A percentile compares a stretch with the other conserved stretches of the same genome.
Conservation (phyloP, 1,140 invertebrate genomes). For the Archegozetes longisetosus region DNA sequence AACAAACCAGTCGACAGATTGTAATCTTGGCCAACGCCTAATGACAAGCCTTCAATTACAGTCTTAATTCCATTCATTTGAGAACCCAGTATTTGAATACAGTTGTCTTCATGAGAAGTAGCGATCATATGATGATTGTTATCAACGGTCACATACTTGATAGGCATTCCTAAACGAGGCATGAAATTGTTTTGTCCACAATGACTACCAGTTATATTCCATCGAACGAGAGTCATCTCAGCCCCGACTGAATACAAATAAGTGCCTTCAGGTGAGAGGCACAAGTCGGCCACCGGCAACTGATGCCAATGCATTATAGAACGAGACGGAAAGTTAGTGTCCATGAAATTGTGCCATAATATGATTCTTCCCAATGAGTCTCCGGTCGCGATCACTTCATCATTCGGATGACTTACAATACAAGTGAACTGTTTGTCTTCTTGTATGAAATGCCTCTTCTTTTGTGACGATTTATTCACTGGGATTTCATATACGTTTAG, state of each 20-base stretch:
- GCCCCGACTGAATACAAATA: conserved; percentile 55
- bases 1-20: conserved; percentile 45
- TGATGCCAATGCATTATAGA: conserved; percentile 61
- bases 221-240: conserved; percentile 63
- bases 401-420: conserved; percentile 47
- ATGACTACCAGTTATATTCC: conserved; percentile 37
- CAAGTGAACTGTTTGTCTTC: conserved; percentile 41
- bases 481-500: conserved; percentile 29
- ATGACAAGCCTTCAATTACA: conserved; percentile 5
- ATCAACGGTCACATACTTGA: conserved; percentile 44
- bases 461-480: conserved; percentile 15
- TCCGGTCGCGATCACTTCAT: conserved; percentile 48
- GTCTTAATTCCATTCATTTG: conserved; percentile 2
- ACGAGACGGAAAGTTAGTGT: conserved; percentile 29
- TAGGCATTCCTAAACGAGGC: conserved; percentile 51
- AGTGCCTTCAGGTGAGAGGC: conserved; percentile 48
- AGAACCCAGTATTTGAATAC: conserved; percentile 14
- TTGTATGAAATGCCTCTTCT: conserved; percentile 23
- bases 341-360: conserved; percentile 42
- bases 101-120: conserved; percentile 52
- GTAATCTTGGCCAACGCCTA: background rate
- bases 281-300: conserved; percentile 47
- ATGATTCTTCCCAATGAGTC: conserved; percentile 47
- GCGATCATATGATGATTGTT: conserved; percentile 45
- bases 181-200: conserved; percentile 40